Evolutionary conservation across 2,888 invertebrate genomes (phyloP), one percentile per base, ranked within the genome.

Genomic region (Lepidocyrtinus sp.): DNA sequence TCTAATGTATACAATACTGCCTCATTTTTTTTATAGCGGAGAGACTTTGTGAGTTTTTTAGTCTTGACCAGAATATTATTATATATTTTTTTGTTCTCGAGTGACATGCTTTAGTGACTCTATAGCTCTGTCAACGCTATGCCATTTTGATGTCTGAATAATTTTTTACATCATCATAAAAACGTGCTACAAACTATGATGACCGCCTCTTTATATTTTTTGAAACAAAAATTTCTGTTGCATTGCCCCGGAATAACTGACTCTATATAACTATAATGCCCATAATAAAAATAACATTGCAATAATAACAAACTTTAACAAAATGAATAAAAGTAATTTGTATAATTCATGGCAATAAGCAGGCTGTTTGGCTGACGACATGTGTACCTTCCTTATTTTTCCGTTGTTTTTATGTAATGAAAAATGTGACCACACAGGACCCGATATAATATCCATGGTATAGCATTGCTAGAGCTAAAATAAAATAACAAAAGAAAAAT

Each of bases 321-420:
- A 36, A 36, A 46, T 46, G 26, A 67, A n/a, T 50, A 76, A 76
- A 72, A 62, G 69, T n/a, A 21, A 77, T 70, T 25, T n/a, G 15
- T n/a, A 19, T 62, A 64, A 78, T 69, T 55, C 75, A 71, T 71
- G 80, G 80, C 71, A 80, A n/a, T n/a, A n/a, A 80, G 80, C 80
- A 84, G 84, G 84, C 85, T 85, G 84, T 83, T 85, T 85, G 85
- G 85, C 85, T 85, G 85, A 85, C 82, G 83, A 76, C 78, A 79
- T 80, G 73, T 79, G 64, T 79, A 73, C 22, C 17, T 76, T 64
- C 69, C 79, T 69, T 62, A 72, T 63, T 73, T 78, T 67, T 45
- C 63, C 21, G 24, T 59, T n/a, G 19, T 7, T 36, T 45, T n/a
- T n/a, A n/a, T n/a, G n/a, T n/a, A n/a, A n/a, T n/a, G n/a, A n/a